Percentiles rank a stretch among this genome's conserved stretches.
Conservation (phyloP, 2,888 invertebrate species). For the Tupiocoris notatus region DNA sequence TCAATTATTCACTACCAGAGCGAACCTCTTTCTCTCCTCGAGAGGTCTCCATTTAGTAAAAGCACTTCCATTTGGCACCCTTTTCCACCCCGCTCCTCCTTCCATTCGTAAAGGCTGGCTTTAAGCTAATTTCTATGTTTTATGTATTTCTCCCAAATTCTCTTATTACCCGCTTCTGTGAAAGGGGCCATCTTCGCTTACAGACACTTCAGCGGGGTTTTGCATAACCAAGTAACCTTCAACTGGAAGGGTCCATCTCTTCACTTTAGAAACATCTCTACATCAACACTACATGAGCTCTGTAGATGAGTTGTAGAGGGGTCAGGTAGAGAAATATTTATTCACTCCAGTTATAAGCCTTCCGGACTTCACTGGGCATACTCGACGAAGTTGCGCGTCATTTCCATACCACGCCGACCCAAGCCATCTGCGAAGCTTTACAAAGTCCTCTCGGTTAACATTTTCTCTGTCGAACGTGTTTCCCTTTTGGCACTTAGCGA, state of each 20-base stretch:
- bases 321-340: conserved; percentile 21
- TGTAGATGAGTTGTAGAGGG: background rate
- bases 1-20: conserved; percentile 43
- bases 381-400: conserved; percentile 33
- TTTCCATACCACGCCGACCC: conserved; percentile 30
- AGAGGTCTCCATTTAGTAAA: conserved; percentile 44
- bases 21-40: conserved; percentile 24
- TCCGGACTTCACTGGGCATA: conserved; percentile 36
- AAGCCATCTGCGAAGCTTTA: background rate
- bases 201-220: conserved; percentile 42
- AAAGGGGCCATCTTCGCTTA: conserved; percentile 44
- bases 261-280: background rate
- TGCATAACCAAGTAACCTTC: conserved; percentile 32
- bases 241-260: conserved; percentile 7
- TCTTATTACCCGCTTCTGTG: conserved; percentile 45
- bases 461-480: background rate
- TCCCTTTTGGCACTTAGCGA: background rate
- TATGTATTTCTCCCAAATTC: conserved; percentile 45
- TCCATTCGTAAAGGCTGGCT: background rate
- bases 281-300: no score
- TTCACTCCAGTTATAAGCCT: conserved; percentile 39
- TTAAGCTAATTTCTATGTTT: conserved; percentile 47
- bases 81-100: conserved; percentile 4
- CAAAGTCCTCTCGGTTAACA: background rate
- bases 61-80: conserved; percentile 41